Base-by-base conservation (phyloP, 2,113 vertebrate genomes). In the Proterorhinus semilunaris region DNA sequence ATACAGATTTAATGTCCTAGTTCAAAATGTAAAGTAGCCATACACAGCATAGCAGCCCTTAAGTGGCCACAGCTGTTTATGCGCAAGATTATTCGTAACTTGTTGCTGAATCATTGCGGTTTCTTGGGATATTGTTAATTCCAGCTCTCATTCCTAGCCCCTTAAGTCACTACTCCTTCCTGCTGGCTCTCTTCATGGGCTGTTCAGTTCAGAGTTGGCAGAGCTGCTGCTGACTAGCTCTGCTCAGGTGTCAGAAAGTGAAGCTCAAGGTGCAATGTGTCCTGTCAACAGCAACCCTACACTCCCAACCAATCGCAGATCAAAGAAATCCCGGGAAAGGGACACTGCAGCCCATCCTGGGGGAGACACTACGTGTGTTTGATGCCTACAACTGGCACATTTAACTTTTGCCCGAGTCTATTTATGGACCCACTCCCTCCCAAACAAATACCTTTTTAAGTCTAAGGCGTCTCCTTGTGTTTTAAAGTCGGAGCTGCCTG, bases 201-300 rank as follows among this genome's bases (percentile, higher is more conserved):
- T 63, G 62, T 36, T 36, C 27, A 36, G 27, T 36, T 36, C 27
- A 36, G 27, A 36, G 27, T 61, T 75, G 82, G 72, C 76, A 53
- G 63, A 68, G 69, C 71, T 7, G 77, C 78, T 77, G 87, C 88
- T 83, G 87, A 85, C 68, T 49, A 50, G 71, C 68, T 17, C 3
- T 43, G 74, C 83, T 87, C 74, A 47, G 80, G 84, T 86, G 83
- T 85, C 86, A 48, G 86, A 84, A 86, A 87, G 79, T 64, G 21
- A 75, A 90, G 82, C 64, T 8, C 74, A 73, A 77, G 55, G 71
- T 80, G 82, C 72, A 57, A 63, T 54, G 62, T 59, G 62, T 78
- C 59, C 21, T 82, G 83, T 85, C 72, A 77, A 88, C 76, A 72
- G 83, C 78, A 85, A 92, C 83, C 73, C 21, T 47, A 90, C 78